These are phyloP conservation scores for Cyphomyrmex costatus DNA, from an alignment of 1,140 invertebrate genomes.

Conservation along the genomic window DNA sequence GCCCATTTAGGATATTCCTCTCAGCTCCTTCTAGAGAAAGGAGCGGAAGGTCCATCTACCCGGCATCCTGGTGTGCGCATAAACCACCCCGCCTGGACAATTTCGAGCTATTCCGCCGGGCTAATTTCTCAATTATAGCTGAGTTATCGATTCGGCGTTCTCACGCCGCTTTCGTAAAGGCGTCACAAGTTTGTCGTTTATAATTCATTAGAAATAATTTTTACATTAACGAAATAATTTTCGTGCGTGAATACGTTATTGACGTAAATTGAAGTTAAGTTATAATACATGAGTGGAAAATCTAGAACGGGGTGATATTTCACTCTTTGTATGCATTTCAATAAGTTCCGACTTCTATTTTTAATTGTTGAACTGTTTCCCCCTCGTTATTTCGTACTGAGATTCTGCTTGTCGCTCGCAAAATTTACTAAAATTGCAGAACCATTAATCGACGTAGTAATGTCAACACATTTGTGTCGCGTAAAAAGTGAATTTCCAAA, in stretches of 20 bases:
- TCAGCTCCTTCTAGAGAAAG: constrained; percentile 24
- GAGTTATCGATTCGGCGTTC: neutral
- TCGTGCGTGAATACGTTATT: neutral
- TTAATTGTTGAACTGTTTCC: neutral
- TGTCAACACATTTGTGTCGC: neutral
- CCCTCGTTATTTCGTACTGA: neutral
- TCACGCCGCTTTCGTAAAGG: neutral
- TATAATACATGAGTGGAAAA: neutral
- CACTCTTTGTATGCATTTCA: neutral
- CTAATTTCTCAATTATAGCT: constrained; percentile 62
- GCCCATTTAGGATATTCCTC: neutral
- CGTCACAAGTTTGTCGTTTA: neutral
- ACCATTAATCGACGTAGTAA: constrained; percentile 18
- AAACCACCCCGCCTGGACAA: constrained; percentile 18
- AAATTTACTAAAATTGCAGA: neutral
- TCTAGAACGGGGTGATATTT: neutral
- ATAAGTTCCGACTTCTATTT: neutral
- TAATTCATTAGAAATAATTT: neutral
- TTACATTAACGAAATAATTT: neutral
- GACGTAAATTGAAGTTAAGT: neutral
- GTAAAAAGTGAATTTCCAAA: constrained; percentile 22
- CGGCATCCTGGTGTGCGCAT: neutral
- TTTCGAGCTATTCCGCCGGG: constrained; percentile 33
- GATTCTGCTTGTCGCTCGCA: neutral
- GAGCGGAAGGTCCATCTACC: constrained; percentile 20